phyloP scores from a whole-genome alignment of 2,113 vertebrate species.

The Pithys albifrons region DNA sequence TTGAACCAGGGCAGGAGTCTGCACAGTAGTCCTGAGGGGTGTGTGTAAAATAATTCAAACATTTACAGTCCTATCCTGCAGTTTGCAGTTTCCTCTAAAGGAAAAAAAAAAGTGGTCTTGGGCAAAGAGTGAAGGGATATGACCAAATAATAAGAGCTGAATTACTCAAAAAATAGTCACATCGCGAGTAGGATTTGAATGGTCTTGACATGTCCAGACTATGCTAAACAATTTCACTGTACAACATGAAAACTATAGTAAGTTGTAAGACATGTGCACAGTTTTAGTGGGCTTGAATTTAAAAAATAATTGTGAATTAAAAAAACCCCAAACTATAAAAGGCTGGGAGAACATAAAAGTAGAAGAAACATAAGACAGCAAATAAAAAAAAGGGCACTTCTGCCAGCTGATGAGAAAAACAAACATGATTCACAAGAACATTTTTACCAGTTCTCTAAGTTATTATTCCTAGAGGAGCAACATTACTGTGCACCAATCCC shows the following conservation, averaged over 20 bases:
- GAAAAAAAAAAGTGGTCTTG: not conserved
- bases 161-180: not conserved
- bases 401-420: not conserved
- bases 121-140: not conserved
- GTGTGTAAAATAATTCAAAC: not conserved
- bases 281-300: not conserved
- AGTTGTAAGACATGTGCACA: not conserved
- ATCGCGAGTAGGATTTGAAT: rapidly evolving
- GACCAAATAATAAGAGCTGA: not conserved
- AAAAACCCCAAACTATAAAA: not conserved
- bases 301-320: not conserved
- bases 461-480: not conserved
- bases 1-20: not conserved
- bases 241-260: rapidly evolving
- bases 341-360: not conserved
- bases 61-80: not conserved
- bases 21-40: not conserved
- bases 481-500: not conserved
- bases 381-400: not conserved
- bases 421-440: not conserved
- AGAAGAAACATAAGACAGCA: not conserved
- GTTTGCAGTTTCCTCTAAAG: not conserved
- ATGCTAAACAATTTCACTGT: not conserved
- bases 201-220: not conserved
- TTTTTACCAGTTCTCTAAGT: not conserved